These are phyloP conservation scores for Oryzias dopingdopingensis DNA, from an alignment of 2,797 vertebrate species.

Conservation along the genomic window DNA sequence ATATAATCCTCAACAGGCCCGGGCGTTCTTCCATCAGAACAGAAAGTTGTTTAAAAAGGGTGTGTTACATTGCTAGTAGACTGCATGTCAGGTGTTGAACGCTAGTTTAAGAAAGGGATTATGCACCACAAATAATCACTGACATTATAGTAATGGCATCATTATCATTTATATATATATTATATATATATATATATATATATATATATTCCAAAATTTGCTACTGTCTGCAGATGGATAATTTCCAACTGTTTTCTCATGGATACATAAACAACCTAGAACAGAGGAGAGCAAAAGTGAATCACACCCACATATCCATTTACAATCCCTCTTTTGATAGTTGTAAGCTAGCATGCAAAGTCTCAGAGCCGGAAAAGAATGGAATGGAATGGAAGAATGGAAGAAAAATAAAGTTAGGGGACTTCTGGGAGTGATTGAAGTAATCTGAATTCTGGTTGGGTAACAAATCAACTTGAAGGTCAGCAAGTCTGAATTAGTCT, in stretches of 20 bases:
- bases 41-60: constrained; percentile 61
- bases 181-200: background rate
- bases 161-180: constrained; percentile 5
- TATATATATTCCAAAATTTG: constrained; percentile 6
- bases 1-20: constrained; percentile 37
- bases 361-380: constrained; percentile 28
- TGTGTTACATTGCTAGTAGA: constrained; percentile 34
- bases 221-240: constrained; percentile 10
- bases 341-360: constrained; percentile 25
- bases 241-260: constrained; percentile 9
- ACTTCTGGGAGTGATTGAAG: constrained; percentile 36
- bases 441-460: constrained; percentile 48
- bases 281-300: constrained; percentile 14
- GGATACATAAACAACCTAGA: constrained; percentile 13
- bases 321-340: constrained; percentile 31
- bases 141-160: constrained; percentile 17
- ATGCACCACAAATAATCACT: constrained; percentile 30
- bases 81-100: constrained; percentile 37
- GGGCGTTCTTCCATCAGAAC: constrained; percentile 22
- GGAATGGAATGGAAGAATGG: no score
- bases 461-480: constrained; percentile 65
- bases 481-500: constrained; percentile 66
- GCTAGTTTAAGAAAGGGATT: constrained; percentile 37
- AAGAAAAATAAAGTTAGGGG: constrained; percentile 55
- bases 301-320: background rate